These are phyloP conservation scores for Thymelicus lineola DNA, from an alignment of 2,888 invertebrate species.

Conservation along the genomic window DNA sequence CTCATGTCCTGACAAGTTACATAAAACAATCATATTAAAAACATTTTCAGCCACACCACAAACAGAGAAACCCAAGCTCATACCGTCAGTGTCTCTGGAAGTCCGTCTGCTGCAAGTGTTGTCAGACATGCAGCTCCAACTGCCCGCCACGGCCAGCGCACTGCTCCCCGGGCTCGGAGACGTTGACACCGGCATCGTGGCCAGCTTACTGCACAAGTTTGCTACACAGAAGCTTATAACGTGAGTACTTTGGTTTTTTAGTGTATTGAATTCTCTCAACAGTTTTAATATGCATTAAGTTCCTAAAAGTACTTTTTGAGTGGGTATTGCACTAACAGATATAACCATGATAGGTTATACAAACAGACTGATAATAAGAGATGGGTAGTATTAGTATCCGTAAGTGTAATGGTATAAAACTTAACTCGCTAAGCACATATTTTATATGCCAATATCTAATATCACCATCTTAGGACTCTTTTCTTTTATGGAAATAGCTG, in stretches of 20 bases:
- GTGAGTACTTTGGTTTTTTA: conserved; percentile 55
- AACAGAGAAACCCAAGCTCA: conserved; percentile 62
- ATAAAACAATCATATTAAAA: neutral
- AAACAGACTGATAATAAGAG: too few relatives aligned
- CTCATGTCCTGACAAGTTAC: too few relatives aligned
- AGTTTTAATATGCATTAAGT: too few relatives aligned
- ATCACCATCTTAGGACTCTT: too few relatives aligned
- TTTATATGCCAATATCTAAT: too few relatives aligned
- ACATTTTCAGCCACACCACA: conserved; percentile 37
- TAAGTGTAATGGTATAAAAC: too few relatives aligned
- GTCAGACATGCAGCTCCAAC: conserved; percentile 77
- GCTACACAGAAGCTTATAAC: conserved; percentile 79
- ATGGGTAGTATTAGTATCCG: too few relatives aligned
- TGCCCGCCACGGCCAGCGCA: conserved; percentile 75
- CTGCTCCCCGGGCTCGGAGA: conserved; percentile 75
- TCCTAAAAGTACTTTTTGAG: too few relatives aligned
- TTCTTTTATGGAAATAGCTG: too few relatives aligned
- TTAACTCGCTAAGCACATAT: too few relatives aligned
- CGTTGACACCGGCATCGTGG: conserved; percentile 73
- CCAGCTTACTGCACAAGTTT: conserved; percentile 77
- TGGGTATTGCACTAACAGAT: too few relatives aligned
- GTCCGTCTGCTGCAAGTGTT: conserved; percentile 75
- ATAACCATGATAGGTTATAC: too few relatives aligned
- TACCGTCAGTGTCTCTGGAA: conserved; percentile 71
- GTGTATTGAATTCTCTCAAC: neutral